Evolutionary conservation across 2,888 invertebrate species (phyloP), one percentile per base, ranked within the genome.

Genomic region (Drosophila kanekoi): DNA sequence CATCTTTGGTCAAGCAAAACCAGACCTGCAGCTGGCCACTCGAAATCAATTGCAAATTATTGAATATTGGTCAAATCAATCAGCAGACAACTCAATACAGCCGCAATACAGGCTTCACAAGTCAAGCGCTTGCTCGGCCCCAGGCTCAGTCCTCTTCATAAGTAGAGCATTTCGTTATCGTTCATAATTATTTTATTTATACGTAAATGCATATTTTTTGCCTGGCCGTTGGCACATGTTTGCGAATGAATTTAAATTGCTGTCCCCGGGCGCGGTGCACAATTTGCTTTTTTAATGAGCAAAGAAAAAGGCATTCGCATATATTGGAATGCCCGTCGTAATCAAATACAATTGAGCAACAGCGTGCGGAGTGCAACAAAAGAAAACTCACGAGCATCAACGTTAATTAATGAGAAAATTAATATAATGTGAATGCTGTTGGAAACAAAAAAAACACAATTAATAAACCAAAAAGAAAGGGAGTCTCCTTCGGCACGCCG

Each of bases 371-470:
- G 18, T 18, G 18, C 43, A 45, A 69, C 67, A 60, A 77, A 81
- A 71, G 74, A 64, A 70, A 80, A 63, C 61, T 72, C 71, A 6
- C 54, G 61, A 81, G 58, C 56, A 70, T 66, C 41, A 59, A 74
- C 72, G 65, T 77, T 87, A 84, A 85, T 85, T 85, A 85, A 85
- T 87, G 82, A 70, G 79, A 78, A 82, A 82, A 77, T 75, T 85
- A 71, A 67, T 85, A 77, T 72, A 69, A 75, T 69, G 61, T 33
- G 57, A 33, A 49, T 18, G 40, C 40, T 20, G 40, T 37, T 23
- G 13, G 20, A 49, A 9, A 6, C 16, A 14, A 14, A 18, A 20
- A 37, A 9, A 16, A 16, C n/a, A 16, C n/a, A 35, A n/a, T 28
- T 11, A 38, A 37, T 3, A 16, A 33, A 20, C 28, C 28, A 28